A percentile compares a stretch with the other conserved stretches of the same genome.
phyloP scores from a whole-genome alignment of 1,140 invertebrate species.

The Hesperophylax magnus region DNA sequence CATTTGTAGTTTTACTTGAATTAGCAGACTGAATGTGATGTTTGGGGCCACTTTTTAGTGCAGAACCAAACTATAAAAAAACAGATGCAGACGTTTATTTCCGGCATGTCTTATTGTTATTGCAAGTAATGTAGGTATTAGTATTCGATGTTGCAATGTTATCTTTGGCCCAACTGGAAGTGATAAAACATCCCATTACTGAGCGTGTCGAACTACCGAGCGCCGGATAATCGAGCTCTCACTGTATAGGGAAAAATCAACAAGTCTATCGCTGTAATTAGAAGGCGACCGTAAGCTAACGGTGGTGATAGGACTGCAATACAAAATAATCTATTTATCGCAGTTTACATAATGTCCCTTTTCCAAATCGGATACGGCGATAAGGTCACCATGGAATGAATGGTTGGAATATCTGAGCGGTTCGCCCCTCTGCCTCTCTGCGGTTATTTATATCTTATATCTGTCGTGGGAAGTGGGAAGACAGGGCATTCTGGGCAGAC shows the following conservation, averaged over 20 bases:
- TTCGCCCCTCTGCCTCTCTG: neutral
- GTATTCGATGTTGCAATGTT: too few species aligned
- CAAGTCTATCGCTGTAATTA: neutral
- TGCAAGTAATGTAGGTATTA: too few species aligned
- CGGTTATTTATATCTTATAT: slow-evolving; percentile 14
- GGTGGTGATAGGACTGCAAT: neutral
- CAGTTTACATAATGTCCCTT: neutral
- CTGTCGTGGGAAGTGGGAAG: slow-evolving; percentile 3
- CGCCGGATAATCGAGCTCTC: too few species aligned
- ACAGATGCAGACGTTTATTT: too few species aligned
- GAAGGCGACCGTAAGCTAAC: neutral
- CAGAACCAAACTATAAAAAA: too few species aligned
- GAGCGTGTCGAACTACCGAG: too few species aligned
- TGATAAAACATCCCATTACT: too few species aligned
- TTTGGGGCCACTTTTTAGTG: too few species aligned
- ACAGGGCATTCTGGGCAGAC: neutral
- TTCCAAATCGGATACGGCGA: slow-evolving; percentile 8
- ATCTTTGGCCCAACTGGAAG: too few species aligned
- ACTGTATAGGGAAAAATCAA: neutral
- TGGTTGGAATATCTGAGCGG: slow-evolving; percentile 18
- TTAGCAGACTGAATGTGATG: too few species aligned
- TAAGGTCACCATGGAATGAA: slow-evolving; percentile 32
- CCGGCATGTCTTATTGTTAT: too few species aligned
- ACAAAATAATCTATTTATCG: neutral
- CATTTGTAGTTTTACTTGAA: too few species aligned